Conservation (phyloP, 2,888 invertebrate genomes). For the Meteorus cinctellus region DNA sequence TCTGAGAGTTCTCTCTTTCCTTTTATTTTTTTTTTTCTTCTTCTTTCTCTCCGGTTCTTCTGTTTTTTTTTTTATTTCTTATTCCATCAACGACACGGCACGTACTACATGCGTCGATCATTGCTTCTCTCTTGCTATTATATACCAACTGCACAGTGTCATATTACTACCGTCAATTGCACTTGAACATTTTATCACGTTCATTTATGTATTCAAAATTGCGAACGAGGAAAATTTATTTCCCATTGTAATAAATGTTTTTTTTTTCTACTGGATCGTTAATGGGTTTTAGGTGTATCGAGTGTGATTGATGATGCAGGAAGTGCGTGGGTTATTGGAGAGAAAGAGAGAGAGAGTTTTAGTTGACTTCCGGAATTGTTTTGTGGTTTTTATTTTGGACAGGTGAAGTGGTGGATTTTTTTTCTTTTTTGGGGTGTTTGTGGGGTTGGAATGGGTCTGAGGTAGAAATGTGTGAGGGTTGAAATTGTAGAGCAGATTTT, state of each 20-base stretch:
- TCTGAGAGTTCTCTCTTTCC: constrained; percentile 1
- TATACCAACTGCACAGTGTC: not conserved
- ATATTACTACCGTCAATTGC: constrained; percentile 11
- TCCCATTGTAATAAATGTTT: not conserved
- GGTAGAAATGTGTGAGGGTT: too few species aligned
- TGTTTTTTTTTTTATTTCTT: not conserved
- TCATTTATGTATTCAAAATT: constrained; percentile 1
- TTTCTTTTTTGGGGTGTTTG: too few species aligned
- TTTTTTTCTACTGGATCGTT: not conserved
- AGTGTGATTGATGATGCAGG: too few species aligned
- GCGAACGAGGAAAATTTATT: not conserved
- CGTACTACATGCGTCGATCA: constrained; percentile 19
- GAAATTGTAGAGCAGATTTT: too few species aligned
- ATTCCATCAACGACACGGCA: constrained; percentile 3
- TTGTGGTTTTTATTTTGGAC: too few species aligned
- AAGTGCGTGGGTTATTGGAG: too few species aligned
- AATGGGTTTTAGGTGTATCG: too few species aligned
- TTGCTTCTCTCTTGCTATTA: too few species aligned
- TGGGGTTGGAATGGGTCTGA: too few species aligned
- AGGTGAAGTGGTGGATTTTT: too few species aligned
- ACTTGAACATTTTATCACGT: not conserved
- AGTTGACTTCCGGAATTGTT: too few species aligned
- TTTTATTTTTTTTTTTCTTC: not conserved
- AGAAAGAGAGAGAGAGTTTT: too few species aligned
- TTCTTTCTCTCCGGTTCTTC: not conserved